Conservation (phyloP, 92 coral and sea anemone species). For the Zoanthus solanderi region DNA sequence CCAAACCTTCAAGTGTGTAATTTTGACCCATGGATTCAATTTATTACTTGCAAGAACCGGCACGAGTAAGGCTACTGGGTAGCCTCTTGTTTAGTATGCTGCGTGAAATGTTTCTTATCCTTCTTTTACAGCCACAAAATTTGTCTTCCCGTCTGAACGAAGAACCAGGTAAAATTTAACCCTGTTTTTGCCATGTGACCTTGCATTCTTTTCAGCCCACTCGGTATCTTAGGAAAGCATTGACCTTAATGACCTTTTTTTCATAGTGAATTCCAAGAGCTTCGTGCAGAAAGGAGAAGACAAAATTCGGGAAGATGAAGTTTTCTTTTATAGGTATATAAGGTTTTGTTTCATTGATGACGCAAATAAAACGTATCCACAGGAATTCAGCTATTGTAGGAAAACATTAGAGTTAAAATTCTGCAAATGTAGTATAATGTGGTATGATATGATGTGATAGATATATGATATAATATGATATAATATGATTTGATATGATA, state of each 20-base stretch:
- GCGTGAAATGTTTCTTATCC: not conserved
- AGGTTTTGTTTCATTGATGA: not conserved
- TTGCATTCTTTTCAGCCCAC: not conserved
- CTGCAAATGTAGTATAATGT: no score
- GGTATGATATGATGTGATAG: no score
- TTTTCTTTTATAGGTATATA: constrained; percentile 87
- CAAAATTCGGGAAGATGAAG: constrained; percentile 89
- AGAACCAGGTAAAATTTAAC: constrained; percentile 82
- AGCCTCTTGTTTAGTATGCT: not conserved
- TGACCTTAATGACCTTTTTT: not conserved
- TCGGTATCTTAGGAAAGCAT: not conserved
- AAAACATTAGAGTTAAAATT: no score
- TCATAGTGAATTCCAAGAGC: constrained; percentile 83
- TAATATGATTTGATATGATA: no score
- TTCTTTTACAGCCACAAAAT: constrained; percentile 66
- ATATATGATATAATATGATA: no score
- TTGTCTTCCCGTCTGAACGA: constrained; percentile 79
- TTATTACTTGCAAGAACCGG: no score
- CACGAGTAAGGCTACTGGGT: no score
- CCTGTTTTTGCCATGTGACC: not conserved
- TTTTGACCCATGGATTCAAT: no score
- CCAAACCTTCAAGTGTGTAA: no score
- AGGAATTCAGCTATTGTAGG: no score
- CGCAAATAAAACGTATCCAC: not conserved
- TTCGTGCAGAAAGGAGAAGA: constrained; percentile 84